Base-by-base conservation (phyloP, 2,888 invertebrate species). In the Phymatocera aterrima region DNA sequence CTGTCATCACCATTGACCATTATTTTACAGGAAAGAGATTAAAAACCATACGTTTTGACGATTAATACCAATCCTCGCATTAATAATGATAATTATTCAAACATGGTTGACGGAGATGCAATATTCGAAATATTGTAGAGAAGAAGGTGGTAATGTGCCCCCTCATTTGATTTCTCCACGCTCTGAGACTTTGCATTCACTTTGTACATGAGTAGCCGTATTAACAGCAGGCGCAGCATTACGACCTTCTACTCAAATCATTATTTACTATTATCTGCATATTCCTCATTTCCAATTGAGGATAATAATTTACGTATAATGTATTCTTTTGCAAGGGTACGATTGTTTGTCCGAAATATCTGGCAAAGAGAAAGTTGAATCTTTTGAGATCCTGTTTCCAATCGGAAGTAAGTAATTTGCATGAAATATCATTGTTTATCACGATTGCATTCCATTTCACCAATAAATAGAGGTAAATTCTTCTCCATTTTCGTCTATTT, bases 311-410 rank as follows among this genome's bases (percentile, higher is more conserved):
- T 21, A 54, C 6, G 31, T 8, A 6, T 60, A 43, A 57, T 34
- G 51, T 40, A 75, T 8, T 57, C 40, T 75, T 43, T 75, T 75
- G 75, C 75, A 57, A 60, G 75, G 75, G 75, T 60, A 57, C 75
- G 57, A n/a, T 51, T 72, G 21, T 72, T 51, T 51, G 48, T 40
- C 57, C 75, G 43, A 75, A 75, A 60, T 75, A 75, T 75, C 75
- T 57, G 75, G 75, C 75, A 75, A 57, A 57, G 75, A 57, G 57
- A 75, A 75, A 75, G 75, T 75, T 75, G 75, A 75, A 75, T 40
- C 37, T 75, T 12, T 57, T 1, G 40, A 75, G 6, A 57, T 4
- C 37, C 40, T 40, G 40, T 18, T 18, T 65, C 8, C 60, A 61
- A 43, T 18, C 34, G 37, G 18, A 68, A 46, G 28, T 28, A 46